Evolutionary conservation across 1,140 invertebrate species (phyloP), one percentile per base, ranked within the genome.

Genomic region (Zaprionus tsacasi): DNA sequence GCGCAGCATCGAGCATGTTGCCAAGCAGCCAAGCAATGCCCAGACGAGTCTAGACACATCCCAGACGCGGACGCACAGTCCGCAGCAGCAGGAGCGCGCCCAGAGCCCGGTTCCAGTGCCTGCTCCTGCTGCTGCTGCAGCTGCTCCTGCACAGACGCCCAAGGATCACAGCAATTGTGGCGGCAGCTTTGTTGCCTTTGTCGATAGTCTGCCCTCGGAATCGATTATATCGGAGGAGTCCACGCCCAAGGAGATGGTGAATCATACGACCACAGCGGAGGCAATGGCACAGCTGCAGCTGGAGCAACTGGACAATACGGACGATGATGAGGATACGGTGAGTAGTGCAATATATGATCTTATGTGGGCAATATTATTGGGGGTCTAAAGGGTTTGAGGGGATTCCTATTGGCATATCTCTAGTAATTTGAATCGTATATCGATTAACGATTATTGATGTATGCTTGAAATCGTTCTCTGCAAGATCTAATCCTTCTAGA

Each of bases 191-290:
- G 75, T 76, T 13, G 85, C 70, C 7, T 91, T 92, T 43, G 90
- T 89, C 11, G 87, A 92, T 3, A 92, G 89, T 60, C 65, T 92
- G 71, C 88, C 87, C 17, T 88, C 91, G 8, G 91, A 89, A 21
- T 92, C 91, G 27, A 80, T 91, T 21, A 89, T 92, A 17, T 92
- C 91, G 8, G 91, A 91, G 36, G 91, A 92, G 77, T 92, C 91
- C 21, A 91, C 82, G 48, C 91, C 91, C 25, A 73, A 87, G 57
- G 91, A 92, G 38, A 74, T 91, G 70, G 70, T 79, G 13, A 76
- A 73, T 38, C 64, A 68, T 1, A 79, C 64, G 6, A 70, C 76
- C 50, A 69, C 65, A 48, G 38, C 48, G 11, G 30, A 57, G n/a
- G 11, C 66, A 2, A 30, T 80, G 58, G 65, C 83, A 0, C 74